A percentile compares a stretch with the other conserved stretches of the same genome.
These are phyloP conservation scores for Streptopelia turtur DNA, from an alignment of 2,797 vertebrate genomes.

Conservation along the genomic window DNA sequence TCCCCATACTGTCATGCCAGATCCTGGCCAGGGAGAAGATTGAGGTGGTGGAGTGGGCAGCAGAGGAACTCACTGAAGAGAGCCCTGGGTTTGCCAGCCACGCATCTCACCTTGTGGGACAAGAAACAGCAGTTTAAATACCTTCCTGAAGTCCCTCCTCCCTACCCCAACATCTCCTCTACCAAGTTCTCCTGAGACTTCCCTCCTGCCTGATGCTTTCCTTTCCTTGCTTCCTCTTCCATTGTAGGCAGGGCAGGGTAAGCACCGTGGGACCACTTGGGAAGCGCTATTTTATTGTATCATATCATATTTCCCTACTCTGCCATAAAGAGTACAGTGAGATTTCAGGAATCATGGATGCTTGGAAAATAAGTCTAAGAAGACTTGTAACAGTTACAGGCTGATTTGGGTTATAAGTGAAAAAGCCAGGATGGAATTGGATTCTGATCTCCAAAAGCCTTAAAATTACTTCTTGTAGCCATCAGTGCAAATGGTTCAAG, in stretches of 20 bases:
- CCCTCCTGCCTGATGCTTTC: not conserved
- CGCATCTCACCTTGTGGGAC: not conserved
- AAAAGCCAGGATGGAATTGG: not conserved
- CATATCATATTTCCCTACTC: not conserved
- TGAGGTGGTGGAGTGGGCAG: not conserved
- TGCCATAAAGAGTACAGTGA: not conserved
- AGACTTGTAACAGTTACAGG: not conserved
- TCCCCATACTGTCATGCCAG: fast-evolving
- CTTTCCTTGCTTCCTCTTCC: not conserved
- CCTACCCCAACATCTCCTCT: not conserved
- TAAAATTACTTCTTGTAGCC: not conserved
- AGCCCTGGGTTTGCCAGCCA: not conserved
- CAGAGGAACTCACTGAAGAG: not conserved
- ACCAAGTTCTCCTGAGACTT: not conserved
- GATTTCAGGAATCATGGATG: not conserved
- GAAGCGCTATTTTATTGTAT: not conserved
- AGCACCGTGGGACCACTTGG: not conserved
- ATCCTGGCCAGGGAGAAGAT: not conserved
- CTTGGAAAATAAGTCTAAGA: not conserved
- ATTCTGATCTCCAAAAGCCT: not conserved
- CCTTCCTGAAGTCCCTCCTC: not conserved
- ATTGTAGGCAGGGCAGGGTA: not conserved
- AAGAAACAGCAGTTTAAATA: not conserved
- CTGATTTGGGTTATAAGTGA: not conserved
- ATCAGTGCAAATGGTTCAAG: not conserved